Conservation (phyloP, 2,888 invertebrate species). For the Cryptus viduatorius region DNA sequence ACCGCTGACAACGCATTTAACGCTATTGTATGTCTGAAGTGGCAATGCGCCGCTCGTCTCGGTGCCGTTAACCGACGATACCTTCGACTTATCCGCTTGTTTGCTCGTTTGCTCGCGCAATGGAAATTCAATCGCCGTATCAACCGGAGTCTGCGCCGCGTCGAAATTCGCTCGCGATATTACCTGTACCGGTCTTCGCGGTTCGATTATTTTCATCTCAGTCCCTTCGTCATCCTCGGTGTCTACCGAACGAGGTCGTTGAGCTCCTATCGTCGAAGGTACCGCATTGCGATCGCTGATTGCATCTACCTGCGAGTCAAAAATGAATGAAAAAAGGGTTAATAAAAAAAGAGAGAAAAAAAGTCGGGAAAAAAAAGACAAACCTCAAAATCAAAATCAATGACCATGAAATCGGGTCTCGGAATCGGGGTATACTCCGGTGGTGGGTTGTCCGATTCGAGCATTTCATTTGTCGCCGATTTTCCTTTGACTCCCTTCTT, state of each 20-base stretch:
- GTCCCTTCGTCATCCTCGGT: conserved; percentile 83
- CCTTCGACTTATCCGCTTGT: conserved; percentile 80
- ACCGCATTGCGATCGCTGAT: conserved; percentile 79
- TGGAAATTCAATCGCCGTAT: conserved; percentile 82
- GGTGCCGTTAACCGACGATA: conserved; percentile 78
- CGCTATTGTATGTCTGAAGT: conserved; percentile 80
- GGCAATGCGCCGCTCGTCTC: conserved; percentile 73
- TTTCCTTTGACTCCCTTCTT: conserved; percentile 72
- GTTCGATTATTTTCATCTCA: conserved; percentile 84
- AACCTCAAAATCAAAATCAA: conserved; percentile 84
- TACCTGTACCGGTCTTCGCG: conserved; percentile 80
- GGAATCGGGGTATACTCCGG: conserved; percentile 77
- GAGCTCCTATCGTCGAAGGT: conserved; percentile 77
- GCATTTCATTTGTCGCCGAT: conserved; percentile 83
- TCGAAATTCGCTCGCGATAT: conserved; percentile 82
- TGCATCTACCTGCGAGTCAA: conserved; percentile 74
- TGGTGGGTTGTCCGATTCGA: conserved; percentile 82
- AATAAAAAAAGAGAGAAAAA: conserved; percentile 22
- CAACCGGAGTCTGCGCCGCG: conserved; percentile 81
- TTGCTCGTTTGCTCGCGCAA: conserved; percentile 80
- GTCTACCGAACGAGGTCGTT: conserved; percentile 79
- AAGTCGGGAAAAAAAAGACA: conserved; percentile 76
- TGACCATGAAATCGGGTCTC: conserved; percentile 84
- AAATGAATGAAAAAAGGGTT: conserved; percentile 1
- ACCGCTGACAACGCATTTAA: conserved; percentile 80